Evolutionary conservation across 2,888 invertebrate genomes (phyloP).

Genomic region (Caenorhabditis uteleia): DNA sequence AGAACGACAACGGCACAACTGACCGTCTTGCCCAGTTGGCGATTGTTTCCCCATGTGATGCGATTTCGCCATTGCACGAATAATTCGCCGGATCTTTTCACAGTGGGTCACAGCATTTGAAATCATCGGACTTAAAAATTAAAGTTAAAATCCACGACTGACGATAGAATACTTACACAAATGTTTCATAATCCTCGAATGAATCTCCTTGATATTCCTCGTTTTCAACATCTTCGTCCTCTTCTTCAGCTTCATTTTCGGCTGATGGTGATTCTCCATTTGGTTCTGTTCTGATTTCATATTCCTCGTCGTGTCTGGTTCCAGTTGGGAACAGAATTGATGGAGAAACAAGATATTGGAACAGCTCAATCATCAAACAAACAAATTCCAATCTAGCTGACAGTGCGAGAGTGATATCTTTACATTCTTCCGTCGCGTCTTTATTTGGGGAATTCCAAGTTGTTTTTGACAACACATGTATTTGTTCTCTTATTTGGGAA

Average conservation of each 20-base stretch:
- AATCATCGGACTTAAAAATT: no score
- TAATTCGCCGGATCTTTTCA: no score
- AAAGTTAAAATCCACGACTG: no score
- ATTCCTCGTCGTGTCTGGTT: not conserved
- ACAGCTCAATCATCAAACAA: slow-evolving; percentile 8
- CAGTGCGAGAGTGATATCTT: slow-evolving; percentile 10
- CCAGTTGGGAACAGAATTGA: slow-evolving; percentile 7
- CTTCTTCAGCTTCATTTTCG: not conserved
- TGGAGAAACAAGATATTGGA: slow-evolving; percentile 15
- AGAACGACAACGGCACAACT: no score
- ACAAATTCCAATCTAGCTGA: slow-evolving; percentile 11
- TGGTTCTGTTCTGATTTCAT: no score
- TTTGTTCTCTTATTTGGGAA: no score
- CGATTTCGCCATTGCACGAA: not conserved
- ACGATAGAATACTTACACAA: no score
- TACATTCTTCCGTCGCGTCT: not conserved
- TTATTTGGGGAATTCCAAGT: no score
- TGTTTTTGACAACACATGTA: no score
- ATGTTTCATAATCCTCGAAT: no score
- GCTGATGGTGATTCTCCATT: not conserved
- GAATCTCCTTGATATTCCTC: no score
- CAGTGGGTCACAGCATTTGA: no score
- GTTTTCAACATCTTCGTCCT: not conserved
- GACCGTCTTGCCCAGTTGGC: slow-evolving; percentile 12
- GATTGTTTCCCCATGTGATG: slow-evolving; percentile 2